Base-by-base conservation (phyloP, 2,888 invertebrate genomes). In the Cerastoderma edule region DNA sequence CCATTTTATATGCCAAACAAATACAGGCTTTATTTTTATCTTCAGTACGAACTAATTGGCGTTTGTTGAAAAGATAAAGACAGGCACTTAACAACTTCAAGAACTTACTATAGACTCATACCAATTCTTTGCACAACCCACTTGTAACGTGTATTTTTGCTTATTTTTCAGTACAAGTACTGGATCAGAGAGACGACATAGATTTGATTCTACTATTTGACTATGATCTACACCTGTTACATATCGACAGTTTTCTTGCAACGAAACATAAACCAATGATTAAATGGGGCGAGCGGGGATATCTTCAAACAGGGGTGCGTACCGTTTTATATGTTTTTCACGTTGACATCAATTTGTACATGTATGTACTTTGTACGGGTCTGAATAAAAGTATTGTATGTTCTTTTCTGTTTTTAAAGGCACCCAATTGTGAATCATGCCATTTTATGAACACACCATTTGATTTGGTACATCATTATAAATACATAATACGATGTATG, bases 161-260 rank as follows among this genome's bases (percentile, higher is more conserved):
- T 56, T 66, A 19, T n/a, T 4, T 67, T 73, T 28, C 63, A 76
- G 76, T 76, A 3, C 32, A 44, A 35, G n/a, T 60, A 19, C 33
- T 76, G 24, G 76, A 76, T n/a, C 32, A 32, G 10, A 22, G 67
- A 10, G 16, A 10, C 0, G 50, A 35, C 39, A 39, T 72, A 22
- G 76, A 76, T 44, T 63, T 72, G 13, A 72, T 76, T 27, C 46
- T 68, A 35, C 48, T 76, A 19, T 76, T 72, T 48, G 76, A 76
- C 56, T 76, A 76, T 27, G 68, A 67, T 46, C 67, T 67, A 13
- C 39, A 57, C 6, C 39, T 68, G 13, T 28, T 76, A 13, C 54
- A 46, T 10, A 60, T 72, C 44, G 35, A 33, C 8, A 33, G 63
- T 19, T 4, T 76, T 1, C 35, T 72, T 13, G 63, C 64, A 22